Percentiles rank a stretch among this genome's conserved stretches.
Conservation (phyloP, 2,888 invertebrate species). For the Galeopsomyia nigrocyanea region DNA sequence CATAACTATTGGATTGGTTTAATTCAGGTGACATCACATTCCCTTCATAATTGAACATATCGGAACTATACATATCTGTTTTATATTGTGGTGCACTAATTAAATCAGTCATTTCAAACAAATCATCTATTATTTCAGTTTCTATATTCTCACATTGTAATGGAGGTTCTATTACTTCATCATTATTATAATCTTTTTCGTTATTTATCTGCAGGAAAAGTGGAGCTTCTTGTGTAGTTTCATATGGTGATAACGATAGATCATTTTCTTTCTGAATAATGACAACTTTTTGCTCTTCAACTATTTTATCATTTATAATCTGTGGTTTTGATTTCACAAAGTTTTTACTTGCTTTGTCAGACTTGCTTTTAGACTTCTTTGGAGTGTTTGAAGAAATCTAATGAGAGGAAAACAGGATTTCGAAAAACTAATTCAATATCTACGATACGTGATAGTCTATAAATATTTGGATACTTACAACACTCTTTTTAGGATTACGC, state of each 20-base stretch:
- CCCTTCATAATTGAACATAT: no score
- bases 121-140: not conserved
- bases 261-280: not conserved
- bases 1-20: no score
- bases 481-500: slow-evolving; percentile 29
- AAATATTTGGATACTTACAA: slow-evolving; percentile 8
- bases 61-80: no score
- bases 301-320: not conserved
- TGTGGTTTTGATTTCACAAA: not conserved
- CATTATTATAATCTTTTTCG: not conserved
- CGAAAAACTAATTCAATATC: not conserved
- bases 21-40: no score
- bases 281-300: not conserved
- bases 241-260: not conserved
- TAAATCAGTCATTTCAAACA: not conserved
- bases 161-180: not conserved
- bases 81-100: no score
- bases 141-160: not conserved
- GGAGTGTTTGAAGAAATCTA: not conserved
- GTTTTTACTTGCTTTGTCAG: not conserved
- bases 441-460: not conserved
- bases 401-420: not conserved
- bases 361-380: slow-evolving; percentile 9
- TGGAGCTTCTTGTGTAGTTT: not conserved
- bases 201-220: not conserved